phyloP scores from a whole-genome alignment of 2,797 vertebrate genomes.

The Mus minutoides region DNA sequence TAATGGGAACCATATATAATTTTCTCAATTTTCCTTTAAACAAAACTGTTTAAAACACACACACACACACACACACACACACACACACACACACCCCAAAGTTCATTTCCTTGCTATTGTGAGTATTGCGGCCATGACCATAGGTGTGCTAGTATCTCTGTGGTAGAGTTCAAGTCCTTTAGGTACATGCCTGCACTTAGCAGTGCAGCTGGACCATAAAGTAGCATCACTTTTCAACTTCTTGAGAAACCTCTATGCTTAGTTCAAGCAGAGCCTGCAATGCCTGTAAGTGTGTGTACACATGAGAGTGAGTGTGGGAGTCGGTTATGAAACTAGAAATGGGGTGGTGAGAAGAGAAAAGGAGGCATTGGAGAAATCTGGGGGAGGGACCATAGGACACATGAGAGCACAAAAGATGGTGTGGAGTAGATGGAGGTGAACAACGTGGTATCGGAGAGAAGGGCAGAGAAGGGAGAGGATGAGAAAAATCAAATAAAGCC shows the following conservation, averaged over 20 bases:
- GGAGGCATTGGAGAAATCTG: not conserved
- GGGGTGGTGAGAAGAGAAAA: not conserved
- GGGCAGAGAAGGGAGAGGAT: not conserved
- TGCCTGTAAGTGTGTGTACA: not conserved
- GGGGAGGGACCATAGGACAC: not conserved
- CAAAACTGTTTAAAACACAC: not conserved
- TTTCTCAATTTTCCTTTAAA: not conserved
- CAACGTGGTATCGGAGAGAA: too few relatives aligned
- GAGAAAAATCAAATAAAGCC: not conserved
- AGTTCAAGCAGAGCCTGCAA: not conserved
- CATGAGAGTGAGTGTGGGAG: not conserved
- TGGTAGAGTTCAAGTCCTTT: not conserved
- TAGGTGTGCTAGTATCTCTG: not conserved
- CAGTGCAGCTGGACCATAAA: not conserved
- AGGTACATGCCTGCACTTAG: not conserved
- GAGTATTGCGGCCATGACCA: not conserved
- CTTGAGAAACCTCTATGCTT: not conserved
- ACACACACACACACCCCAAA: too few relatives aligned
- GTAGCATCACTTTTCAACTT: not conserved
- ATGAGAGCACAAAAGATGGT: not conserved
- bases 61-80: too few relatives aligned
- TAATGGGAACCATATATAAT: not conserved
- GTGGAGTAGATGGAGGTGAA: not conserved
- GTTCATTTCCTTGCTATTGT: not conserved
- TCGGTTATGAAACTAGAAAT: not conserved